phyloP scores from a whole-genome alignment of 2,113 vertebrate genomes.

The Apaloderma vittatum region DNA sequence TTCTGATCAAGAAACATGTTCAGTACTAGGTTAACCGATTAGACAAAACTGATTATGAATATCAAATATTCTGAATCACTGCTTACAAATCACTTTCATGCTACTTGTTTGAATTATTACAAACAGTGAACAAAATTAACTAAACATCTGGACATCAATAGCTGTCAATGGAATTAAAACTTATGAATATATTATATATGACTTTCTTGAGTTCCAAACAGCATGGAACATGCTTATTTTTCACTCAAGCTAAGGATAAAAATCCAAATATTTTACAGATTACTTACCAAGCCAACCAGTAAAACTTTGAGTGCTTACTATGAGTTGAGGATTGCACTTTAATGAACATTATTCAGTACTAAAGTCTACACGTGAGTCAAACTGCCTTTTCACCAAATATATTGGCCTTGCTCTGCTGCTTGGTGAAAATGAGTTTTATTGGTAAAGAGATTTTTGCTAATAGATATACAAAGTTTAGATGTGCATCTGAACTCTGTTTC shows the following conservation, averaged over 20 bases:
- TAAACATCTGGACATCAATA: not conserved
- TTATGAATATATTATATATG: not conserved
- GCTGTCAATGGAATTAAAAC: not conserved
- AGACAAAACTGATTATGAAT: not conserved
- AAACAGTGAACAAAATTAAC: not conserved
- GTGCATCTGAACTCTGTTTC: not conserved
- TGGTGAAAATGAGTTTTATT: not conserved
- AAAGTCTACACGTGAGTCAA: not conserved
- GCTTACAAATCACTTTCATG: not conserved
- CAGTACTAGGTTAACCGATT: not conserved
- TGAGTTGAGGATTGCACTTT: not conserved
- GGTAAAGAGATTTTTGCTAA: not conserved
- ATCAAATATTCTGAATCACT: not conserved
- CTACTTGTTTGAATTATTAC: not conserved
- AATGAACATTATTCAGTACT: not conserved
- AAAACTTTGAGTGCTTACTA: not conserved
- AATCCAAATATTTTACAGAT: not conserved
- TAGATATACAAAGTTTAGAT: not conserved
- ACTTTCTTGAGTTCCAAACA: not conserved
- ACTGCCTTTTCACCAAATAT: not conserved
- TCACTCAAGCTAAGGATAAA: not conserved
- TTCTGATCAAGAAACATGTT: not conserved
- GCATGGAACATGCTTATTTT: not conserved
- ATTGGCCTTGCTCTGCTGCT: not conserved
- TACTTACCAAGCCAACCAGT: not conserved